Evolutionary conservation across 2,888 invertebrate genomes (phyloP).

Genomic region (Lordiphosa fenestrarum): DNA sequence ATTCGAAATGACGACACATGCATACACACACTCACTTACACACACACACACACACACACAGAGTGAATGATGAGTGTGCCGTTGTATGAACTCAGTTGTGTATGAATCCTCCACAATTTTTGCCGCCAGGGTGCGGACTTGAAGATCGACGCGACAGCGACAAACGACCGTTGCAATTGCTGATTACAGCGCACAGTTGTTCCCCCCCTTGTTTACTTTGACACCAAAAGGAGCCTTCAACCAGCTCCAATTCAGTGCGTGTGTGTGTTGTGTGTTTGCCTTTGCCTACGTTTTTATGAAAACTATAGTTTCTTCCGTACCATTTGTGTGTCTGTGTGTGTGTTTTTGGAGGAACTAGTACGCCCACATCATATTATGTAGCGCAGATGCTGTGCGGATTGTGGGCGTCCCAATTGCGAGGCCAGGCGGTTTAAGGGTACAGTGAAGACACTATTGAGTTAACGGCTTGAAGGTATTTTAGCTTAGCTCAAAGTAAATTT

Average conservation of each 20-base stretch:
- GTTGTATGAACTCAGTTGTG: background rate
- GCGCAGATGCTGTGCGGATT: conserved; percentile 37
- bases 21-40: conserved; percentile 19
- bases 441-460: background rate
- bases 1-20: conserved; percentile 61
- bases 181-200: no score
- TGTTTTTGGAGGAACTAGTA: conserved; percentile 47
- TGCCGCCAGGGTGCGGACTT: no score
- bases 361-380: conserved; percentile 49
- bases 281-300: conserved; percentile 38
- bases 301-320: no score
- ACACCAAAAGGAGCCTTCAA: no score
- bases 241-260: background rate
- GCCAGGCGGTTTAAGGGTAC: conserved; percentile 4
- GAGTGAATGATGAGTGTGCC: conserved; percentile 3
- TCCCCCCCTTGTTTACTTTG: no score
- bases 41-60: conserved; percentile 18
- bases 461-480: background rate
- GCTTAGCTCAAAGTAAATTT: background rate
- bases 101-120: no score
- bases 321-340: background rate
- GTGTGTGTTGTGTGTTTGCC: conserved; percentile 30
- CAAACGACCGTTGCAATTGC: no score
- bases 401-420: conserved; percentile 38
- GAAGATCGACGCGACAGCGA: no score